A percentile compares a stretch with the other conserved stretches of the same genome.
Conservation (phyloP, 2,888 invertebrate species). For the Octonoba sinensis region DNA sequence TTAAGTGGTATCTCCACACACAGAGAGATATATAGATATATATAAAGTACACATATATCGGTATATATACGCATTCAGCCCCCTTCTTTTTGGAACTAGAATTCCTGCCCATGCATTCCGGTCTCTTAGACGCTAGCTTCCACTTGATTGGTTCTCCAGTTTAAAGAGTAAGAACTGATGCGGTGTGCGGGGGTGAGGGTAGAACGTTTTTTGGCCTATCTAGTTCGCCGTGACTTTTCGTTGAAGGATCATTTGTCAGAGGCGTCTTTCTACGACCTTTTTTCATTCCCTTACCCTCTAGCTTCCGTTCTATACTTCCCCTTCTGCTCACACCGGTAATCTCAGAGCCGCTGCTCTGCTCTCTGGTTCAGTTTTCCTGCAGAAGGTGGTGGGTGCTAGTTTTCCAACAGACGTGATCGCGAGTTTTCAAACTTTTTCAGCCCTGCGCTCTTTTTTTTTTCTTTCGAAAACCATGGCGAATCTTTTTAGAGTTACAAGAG, state of each 20-base stretch:
- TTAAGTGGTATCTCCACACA: slow-evolving; percentile 56
- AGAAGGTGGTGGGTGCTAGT: background rate
- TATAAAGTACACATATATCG: slow-evolving; percentile 44
- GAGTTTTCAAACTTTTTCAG: background rate
- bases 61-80: slow-evolving; percentile 6
- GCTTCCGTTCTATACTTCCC: background rate
- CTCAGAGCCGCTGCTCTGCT: background rate
- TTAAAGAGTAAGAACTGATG: slow-evolving; percentile 52
- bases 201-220: slow-evolving; percentile 56
- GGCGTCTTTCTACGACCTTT: slow-evolving; percentile 58
- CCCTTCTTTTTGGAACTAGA: slow-evolving; percentile 28
- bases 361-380: background rate
- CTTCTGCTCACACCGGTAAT: slow-evolving; percentile 33
- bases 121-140: slow-evolving; percentile 54
- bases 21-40: slow-evolving; percentile 39
- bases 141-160: slow-evolving; percentile 62
- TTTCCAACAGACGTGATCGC: background rate
- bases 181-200: slow-evolving; percentile 8
- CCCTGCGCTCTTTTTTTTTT: no score
- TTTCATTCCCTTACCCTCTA: slow-evolving; percentile 23
- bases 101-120: slow-evolving; percentile 57
- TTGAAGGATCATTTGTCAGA: slow-evolving; percentile 61
- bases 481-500: no score
- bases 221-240: slow-evolving; percentile 62
- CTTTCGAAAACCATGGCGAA: no score